Evolutionary conservation across 2,797 vertebrate genomes (phyloP).

Genomic region (Urosaurus nigricauda): DNA sequence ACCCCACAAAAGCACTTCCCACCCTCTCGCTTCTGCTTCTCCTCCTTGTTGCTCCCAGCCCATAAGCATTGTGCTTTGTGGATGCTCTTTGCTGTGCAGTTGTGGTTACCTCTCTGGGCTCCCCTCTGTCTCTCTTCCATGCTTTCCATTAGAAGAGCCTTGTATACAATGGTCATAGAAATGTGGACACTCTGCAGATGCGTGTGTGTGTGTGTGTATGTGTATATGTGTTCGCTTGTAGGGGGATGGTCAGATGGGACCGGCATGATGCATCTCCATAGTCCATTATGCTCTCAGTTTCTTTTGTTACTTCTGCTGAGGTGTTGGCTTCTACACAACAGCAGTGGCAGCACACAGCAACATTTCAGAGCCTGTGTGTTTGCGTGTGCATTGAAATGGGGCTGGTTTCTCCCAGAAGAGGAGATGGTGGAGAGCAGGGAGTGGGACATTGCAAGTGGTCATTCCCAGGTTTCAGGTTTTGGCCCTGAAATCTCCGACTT

Average conservation of each 20-base stretch:
- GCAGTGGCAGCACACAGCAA: not conserved
- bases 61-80: slow-evolving; percentile 49
- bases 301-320: not conserved
- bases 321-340: not conserved
- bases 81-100: slow-evolving; percentile 58
- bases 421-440: not conserved
- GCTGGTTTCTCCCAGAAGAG: not conserved
- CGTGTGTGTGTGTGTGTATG: slow-evolving; percentile 7
- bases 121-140: slow-evolving; percentile 63
- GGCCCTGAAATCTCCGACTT: too few species aligned
- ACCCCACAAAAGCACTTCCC: slow-evolving; percentile 62
- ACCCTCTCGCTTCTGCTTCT: not conserved
- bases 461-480: too few species aligned
- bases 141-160: slow-evolving; percentile 53
- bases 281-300: not conserved
- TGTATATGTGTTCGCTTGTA: not conserved
- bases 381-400: not conserved
- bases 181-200: slow-evolving; percentile 10
- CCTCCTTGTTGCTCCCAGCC: slow-evolving; percentile 64
- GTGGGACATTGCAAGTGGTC: not conserved
- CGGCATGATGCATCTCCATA: accelerated
- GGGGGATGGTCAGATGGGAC: not conserved
- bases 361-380: not conserved
- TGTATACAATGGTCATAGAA: slow-evolving; percentile 63
- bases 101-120: slow-evolving; percentile 55